phyloP scores from a whole-genome alignment of 2,113 vertebrate genomes.

The Hemiscyllium ocellatum region DNA sequence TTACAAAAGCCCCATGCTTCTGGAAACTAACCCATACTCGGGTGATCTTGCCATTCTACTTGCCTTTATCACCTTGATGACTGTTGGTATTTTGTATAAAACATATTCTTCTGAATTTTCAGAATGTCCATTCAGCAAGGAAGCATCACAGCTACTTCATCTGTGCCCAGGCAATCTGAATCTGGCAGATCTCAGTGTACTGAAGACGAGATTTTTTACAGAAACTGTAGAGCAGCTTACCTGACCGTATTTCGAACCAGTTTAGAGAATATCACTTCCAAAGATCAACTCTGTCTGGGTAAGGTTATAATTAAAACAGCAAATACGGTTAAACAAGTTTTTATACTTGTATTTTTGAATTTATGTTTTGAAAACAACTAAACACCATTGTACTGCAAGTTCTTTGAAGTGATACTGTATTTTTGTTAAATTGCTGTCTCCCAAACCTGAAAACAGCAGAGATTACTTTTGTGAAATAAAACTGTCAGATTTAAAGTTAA shows the following conservation, averaged over 20 bases:
- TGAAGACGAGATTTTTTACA: constrained; percentile 75
- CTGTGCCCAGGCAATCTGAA: constrained; percentile 30
- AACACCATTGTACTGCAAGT: not conserved
- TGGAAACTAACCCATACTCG: not conserved
- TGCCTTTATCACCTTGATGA: not conserved
- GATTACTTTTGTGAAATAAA: not conserved
- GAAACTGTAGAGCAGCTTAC: constrained; percentile 76
- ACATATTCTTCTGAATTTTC: not conserved
- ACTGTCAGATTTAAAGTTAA: not conserved
- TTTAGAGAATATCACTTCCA: constrained; percentile 77
- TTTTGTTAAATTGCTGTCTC: not conserved
- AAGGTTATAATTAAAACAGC: constrained; percentile 42
- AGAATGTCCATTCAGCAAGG: constrained; percentile 13
- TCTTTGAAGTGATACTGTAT: not conserved
- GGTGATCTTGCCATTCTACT: not conserved
- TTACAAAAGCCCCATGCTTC: not conserved
- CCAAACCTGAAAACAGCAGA: not conserved
- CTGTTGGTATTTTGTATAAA: not conserved
- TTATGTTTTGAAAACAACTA: not conserved
- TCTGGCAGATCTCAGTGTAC: constrained; percentile 51
- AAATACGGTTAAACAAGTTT: not conserved
- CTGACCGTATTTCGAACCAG: constrained; percentile 78
- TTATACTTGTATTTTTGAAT: not conserved
- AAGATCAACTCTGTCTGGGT: constrained; percentile 78
- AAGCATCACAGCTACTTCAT: not conserved